Percentiles rank a stretch among this genome's conserved stretches.
Evolutionary conservation across 1,140 invertebrate genomes (phyloP).

Genomic region (Rhopalosiphum padi): DNA sequence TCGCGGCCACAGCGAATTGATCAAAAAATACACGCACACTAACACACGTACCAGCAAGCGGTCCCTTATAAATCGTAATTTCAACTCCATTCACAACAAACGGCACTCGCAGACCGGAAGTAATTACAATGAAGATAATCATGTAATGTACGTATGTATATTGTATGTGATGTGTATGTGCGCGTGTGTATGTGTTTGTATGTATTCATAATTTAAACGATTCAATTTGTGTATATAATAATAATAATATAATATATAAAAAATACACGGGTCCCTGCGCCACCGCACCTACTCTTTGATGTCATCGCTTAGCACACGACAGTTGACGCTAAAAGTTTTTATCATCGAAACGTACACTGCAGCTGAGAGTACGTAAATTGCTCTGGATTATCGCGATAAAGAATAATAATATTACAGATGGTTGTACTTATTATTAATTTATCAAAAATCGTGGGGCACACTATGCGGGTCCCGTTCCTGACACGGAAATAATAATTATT

Average conservation of each 20-base stretch:
- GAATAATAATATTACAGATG: not conserved
- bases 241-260: not conserved
- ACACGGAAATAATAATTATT: not conserved
- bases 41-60: not conserved
- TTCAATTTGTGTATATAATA: not conserved
- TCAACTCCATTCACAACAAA: not conserved
- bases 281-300: constrained; percentile 14
- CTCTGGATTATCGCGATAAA: not conserved
- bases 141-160: not conserved
- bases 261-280: not conserved
- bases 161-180: not conserved
- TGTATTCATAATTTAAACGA: not conserved
- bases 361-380: not conserved
- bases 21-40: not conserved
- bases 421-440: not conserved
- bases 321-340: not conserved
- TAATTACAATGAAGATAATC: constrained; percentile 9
- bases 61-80: constrained; percentile 4
- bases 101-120: constrained; percentile 5
- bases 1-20: not conserved
- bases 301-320: constrained; percentile 25
- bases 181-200: not conserved
- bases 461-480: not conserved
- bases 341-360: not conserved
- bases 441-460: not conserved